Conservation (phyloP, 2,888 invertebrate genomes). For the Antheraea yamamai region DNA sequence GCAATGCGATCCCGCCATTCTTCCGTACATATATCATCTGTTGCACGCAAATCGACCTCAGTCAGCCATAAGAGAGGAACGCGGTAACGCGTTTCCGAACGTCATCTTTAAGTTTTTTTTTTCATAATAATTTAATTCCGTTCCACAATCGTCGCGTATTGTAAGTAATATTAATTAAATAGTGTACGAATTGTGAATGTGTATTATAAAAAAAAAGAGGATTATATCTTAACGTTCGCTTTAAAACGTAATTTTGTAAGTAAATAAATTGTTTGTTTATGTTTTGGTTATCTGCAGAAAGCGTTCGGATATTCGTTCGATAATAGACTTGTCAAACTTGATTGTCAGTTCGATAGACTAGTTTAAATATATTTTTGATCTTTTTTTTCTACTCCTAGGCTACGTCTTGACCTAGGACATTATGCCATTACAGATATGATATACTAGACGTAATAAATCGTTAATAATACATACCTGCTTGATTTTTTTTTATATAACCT, state of each 20-base stretch:
- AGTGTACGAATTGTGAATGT: constrained; percentile 15
- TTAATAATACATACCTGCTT: background rate
- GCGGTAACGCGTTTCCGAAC: constrained; percentile 53
- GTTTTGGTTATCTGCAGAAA: background rate
- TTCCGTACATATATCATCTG: constrained; percentile 73
- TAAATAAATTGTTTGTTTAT: constrained; percentile 22
- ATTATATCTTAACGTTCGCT: constrained; percentile 17
- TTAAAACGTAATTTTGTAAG: constrained; percentile 28
- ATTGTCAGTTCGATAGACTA: constrained; percentile 3
- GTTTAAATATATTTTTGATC: background rate
- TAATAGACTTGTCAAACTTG: background rate
- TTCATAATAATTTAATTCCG: constrained; percentile 35
- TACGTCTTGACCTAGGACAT: background rate
- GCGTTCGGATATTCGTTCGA: background rate
- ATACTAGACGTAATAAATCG: background rate
- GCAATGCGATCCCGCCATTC: constrained; percentile 42
- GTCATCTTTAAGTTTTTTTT: constrained; percentile 45
- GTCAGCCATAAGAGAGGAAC: constrained; percentile 67
- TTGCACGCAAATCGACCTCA: constrained; percentile 54
- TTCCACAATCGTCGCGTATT: constrained; percentile 25
- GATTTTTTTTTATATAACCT: background rate
- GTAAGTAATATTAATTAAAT: constrained; percentile 23
- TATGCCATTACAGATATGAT: background rate
- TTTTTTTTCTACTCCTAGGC: background rate
- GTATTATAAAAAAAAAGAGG: background rate